Evolutionary conservation across 2,113 vertebrate species (phyloP).

Genomic region (Cariama cristata): DNA sequence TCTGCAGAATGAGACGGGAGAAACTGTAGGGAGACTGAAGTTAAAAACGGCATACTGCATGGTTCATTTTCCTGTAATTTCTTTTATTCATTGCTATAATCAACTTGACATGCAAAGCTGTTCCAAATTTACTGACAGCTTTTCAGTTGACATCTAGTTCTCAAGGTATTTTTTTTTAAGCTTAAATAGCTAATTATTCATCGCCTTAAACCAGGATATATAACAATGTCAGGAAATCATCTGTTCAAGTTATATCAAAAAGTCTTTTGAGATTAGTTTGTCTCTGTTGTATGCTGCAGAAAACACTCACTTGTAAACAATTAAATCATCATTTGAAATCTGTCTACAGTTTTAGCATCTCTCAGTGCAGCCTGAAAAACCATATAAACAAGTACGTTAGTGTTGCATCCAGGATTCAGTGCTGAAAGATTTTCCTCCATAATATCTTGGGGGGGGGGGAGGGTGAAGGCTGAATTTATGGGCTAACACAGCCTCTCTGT

Average conservation of each 20-base stretch:
- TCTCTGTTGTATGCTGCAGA: constrained; percentile 59
- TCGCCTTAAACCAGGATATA: constrained; percentile 72
- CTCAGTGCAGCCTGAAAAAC: neutral
- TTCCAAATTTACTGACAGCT: constrained; percentile 75
- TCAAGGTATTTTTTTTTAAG: constrained; percentile 70
- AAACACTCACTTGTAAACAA: constrained; percentile 71
- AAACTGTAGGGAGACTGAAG: constrained; percentile 26
- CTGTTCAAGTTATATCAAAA: constrained; percentile 64
- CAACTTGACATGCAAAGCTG: constrained; percentile 68
- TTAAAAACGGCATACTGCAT: constrained; percentile 27
- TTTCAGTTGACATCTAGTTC: constrained; percentile 74
- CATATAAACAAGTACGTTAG: neutral
- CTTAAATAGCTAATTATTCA: constrained; percentile 75
- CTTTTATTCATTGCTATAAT: constrained; percentile 62
- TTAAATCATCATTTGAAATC: constrained; percentile 73
- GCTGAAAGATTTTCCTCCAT: neutral
- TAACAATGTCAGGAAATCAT: constrained; percentile 69
- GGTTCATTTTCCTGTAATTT: constrained; percentile 66
- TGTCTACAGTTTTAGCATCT: constrained; percentile 24
- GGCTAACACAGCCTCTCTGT: neutral
- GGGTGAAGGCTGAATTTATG: neutral
- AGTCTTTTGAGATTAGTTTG: constrained; percentile 52
- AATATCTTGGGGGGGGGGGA: neutral
- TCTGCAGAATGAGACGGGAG: neutral
- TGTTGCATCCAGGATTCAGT: neutral